Evolutionary conservation across 2,113 vertebrate genomes (phyloP).

Genomic region (Aphelocoma coerulescens): DNA sequence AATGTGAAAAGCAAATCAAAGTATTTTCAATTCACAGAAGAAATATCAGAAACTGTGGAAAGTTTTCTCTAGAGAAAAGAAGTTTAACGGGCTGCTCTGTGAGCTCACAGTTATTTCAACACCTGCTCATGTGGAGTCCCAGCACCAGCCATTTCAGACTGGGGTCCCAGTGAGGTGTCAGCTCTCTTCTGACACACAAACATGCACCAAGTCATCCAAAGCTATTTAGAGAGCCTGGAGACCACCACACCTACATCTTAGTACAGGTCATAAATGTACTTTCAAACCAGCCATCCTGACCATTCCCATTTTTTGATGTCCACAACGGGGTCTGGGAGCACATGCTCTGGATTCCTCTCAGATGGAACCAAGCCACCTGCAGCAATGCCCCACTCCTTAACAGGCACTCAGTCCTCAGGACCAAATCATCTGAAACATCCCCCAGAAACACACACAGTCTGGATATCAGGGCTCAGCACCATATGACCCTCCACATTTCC

Average conservation of each 20-base stretch:
- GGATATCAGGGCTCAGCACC: not conserved
- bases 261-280: not conserved
- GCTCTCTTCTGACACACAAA: not conserved
- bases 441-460: not conserved
- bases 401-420: not conserved
- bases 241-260: not conserved
- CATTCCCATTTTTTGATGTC: not conserved
- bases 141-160: not conserved
- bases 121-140: not conserved
- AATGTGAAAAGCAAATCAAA: not conserved
- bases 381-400: accelerated
- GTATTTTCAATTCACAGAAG: not conserved
- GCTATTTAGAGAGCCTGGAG: not conserved
- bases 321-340: not conserved
- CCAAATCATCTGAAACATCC: not conserved
- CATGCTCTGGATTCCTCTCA: not conserved
- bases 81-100: not conserved
- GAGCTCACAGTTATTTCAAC: not conserved
- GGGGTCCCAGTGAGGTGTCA: too few relatives aligned
- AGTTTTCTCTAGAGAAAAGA: not conserved
- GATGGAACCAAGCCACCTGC: not conserved
- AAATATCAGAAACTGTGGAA: not conserved
- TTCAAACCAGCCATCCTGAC: not conserved
- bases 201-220: not conserved
- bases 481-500: not conserved